A percentile compares a stretch with the other conserved stretches of the same genome.
These are phyloP conservation scores for Amblyjoppa fuscipennis DNA, from an alignment of 2,888 invertebrate species.

Conservation along the genomic window DNA sequence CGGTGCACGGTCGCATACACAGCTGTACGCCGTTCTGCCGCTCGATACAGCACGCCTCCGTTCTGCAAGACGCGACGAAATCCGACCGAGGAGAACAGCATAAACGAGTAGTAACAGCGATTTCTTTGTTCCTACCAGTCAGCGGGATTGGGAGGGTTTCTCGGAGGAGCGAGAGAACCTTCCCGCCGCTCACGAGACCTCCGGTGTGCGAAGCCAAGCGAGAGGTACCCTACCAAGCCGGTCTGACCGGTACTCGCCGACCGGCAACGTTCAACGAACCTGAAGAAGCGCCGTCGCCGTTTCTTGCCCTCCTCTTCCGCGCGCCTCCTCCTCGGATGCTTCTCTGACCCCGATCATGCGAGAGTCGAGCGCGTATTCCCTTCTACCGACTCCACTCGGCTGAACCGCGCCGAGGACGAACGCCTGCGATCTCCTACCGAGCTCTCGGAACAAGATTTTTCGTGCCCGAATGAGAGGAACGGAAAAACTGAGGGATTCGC, in stretches of 20 bases:
- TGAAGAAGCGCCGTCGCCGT: conserved; percentile 55
- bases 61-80: conserved; percentile 58
- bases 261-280: conserved; percentile 68
- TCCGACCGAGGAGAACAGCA: conserved; percentile 47
- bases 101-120: conserved; percentile 65
- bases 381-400: conserved; percentile 37
- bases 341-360: conserved; percentile 30
- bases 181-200: conserved; percentile 73
- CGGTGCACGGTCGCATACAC: not conserved
- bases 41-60: not conserved
- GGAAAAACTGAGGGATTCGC: not conserved
- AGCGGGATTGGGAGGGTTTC: conserved; percentile 52
- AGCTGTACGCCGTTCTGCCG: not conserved
- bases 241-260: conserved; percentile 79
- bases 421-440: conserved; percentile 15
- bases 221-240: conserved; percentile 74
- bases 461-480: conserved; percentile 1
- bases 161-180: conserved; percentile 52
- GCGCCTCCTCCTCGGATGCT: conserved; percentile 29
- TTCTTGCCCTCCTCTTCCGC: conserved; percentile 33
- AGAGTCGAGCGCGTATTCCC: conserved; percentile 32
- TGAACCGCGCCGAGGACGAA: not conserved
- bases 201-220: conserved; percentile 71
- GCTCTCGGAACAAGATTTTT: conserved; percentile 4
- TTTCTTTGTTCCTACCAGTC: conserved; percentile 74